Conservation (phyloP, 2,888 invertebrate genomes). For the Plagiodera versicolora region DNA sequence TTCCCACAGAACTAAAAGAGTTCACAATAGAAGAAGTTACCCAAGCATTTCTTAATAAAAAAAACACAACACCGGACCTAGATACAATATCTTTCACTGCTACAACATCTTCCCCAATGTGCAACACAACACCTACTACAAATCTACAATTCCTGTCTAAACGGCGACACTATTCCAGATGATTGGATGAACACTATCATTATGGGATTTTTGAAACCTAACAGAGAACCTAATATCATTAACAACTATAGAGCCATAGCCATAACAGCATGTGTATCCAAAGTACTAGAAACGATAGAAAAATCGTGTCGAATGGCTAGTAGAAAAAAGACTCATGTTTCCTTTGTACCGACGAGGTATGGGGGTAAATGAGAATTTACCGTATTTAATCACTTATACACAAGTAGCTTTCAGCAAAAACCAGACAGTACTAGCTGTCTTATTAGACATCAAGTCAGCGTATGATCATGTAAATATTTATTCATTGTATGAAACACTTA, state of each 20-base stretch:
- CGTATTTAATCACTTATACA: background rate
- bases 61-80: background rate
- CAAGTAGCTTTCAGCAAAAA: constrained; percentile 1
- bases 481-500: background rate
- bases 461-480: constrained; percentile 1
- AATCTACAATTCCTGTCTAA: background rate
- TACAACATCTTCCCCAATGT: background rate
- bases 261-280: background rate
- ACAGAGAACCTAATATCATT: background rate
- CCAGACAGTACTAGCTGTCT: background rate
- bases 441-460: background rate
- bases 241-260: background rate
- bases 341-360: background rate
- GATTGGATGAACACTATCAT: background rate
- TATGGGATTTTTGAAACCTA: background rate
- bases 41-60: background rate
- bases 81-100: background rate
- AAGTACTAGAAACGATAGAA: constrained; percentile 2
- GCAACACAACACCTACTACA: background rate
- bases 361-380: background rate
- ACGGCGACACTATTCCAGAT: background rate
- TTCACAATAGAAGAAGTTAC: background rate
- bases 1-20: background rate
- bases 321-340: constrained; percentile 1
- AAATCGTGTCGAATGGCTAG: background rate